Conservation (phyloP, 2,888 invertebrate species). For the Gryllus longicercus region DNA sequence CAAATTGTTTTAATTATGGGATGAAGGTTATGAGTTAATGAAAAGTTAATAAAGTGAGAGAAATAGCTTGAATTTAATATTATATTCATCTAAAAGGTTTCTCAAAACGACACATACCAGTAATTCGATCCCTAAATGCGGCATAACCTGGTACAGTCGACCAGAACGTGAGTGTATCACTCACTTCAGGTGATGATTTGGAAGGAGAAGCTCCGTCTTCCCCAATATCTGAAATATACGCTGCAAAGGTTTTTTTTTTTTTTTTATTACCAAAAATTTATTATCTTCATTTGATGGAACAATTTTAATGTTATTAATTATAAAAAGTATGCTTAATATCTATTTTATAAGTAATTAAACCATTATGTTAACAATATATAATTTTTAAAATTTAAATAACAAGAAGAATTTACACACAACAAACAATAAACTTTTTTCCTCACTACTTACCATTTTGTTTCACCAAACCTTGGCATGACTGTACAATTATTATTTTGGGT, state of each 20-base stretch:
- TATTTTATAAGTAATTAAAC: no score
- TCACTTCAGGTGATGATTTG: conserved; percentile 19
- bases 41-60: neutral
- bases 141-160: conserved; percentile 35
- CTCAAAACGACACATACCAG: conserved; percentile 25
- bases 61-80: neutral
- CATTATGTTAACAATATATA: no score
- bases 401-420: no score
- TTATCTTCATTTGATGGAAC: no score
- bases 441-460: conserved; percentile 28
- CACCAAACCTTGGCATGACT: conserved; percentile 56
- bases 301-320: neutral
- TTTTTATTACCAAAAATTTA: no score
- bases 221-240: conserved; percentile 23
- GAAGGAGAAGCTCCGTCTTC: conserved; percentile 23
- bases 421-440: no score
- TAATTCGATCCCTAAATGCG: conserved; percentile 33
- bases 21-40: neutral
- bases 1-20: no score
- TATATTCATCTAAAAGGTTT: neutral
- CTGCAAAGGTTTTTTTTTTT: conserved; percentile 20
- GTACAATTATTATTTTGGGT: conserved; percentile 56
- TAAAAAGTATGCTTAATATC: neutral
- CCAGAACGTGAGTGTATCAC: conserved; percentile 31
- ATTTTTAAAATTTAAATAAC: no score